phyloP scores from a whole-genome alignment of 2,888 invertebrate species.

The Campopleginae sp. region DNA sequence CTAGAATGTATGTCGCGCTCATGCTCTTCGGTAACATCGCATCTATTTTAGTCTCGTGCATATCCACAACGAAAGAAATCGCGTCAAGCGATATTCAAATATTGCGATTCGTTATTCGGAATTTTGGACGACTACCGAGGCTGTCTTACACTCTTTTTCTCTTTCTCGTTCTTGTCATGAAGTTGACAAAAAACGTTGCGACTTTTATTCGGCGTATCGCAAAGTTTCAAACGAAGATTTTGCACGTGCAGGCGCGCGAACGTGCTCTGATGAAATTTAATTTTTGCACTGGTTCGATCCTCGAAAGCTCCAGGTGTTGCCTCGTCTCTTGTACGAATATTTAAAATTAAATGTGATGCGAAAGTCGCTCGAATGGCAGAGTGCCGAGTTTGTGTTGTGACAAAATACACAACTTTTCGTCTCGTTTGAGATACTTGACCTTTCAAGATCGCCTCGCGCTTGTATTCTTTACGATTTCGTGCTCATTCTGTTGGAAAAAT shows the following conservation, averaged over 20 bases:
- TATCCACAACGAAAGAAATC: conserved; percentile 27
- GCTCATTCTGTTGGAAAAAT: not conserved
- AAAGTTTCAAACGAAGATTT: conserved; percentile 16
- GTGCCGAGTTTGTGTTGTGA: conserved; percentile 73
- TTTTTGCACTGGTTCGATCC: conserved; percentile 20
- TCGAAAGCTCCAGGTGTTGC: conserved; percentile 40
- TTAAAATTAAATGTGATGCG: conserved; percentile 82
- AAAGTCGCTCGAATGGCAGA: conserved; percentile 82
- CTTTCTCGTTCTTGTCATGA: not conserved
- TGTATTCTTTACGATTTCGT: not conserved
- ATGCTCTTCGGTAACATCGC: conserved; percentile 33
- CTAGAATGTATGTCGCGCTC: conserved; percentile 2
- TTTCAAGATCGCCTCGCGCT: not conserved
- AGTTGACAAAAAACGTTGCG: not conserved
- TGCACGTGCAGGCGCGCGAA: conserved; percentile 27
- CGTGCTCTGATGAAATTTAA: not conserved
- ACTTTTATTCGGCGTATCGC: conserved; percentile 6
- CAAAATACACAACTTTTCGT: conserved; percentile 14
- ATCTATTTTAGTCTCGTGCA: conserved; percentile 44
- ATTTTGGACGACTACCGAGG: not conserved
- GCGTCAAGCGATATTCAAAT: conserved; percentile 31
- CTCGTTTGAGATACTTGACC: conserved; percentile 29
- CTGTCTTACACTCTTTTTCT: not conserved
- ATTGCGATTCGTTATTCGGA: conserved; percentile 32
- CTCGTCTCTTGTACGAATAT: conserved; percentile 73